These are phyloP conservation scores for Himalopsyche kuldschensis DNA, from an alignment of 2,888 invertebrate species.

Conservation along the genomic window DNA sequence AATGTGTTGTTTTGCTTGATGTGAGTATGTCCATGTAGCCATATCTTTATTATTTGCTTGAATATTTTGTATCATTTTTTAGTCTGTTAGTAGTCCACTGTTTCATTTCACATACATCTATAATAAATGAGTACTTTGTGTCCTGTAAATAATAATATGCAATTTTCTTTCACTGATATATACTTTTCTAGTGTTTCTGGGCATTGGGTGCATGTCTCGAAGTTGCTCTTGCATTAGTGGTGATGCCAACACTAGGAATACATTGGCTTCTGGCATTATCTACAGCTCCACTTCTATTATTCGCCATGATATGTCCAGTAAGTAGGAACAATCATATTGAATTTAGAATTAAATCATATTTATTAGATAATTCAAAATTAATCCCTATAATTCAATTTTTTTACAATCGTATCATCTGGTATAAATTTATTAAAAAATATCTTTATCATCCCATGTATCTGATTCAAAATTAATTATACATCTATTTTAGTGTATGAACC, in stretches of 20 bases:
- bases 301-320: conserved; percentile 79
- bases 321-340: conserved; percentile 45
- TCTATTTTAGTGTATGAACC: background rate
- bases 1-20: conserved; percentile 93
- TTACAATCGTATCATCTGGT: background rate
- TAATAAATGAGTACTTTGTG: no score
- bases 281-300: conserved; percentile 82
- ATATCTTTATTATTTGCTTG: background rate
- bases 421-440: no score
- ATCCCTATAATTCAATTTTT: background rate
- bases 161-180: no score
- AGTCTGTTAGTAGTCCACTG: background rate
- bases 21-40: conserved; percentile 61
- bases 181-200: conserved; percentile 81
- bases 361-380: background rate
- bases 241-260: conserved; percentile 92
- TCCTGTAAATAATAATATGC: no score
- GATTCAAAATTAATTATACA: no score
- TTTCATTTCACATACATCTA: no score
- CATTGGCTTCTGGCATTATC: conserved; percentile 91
- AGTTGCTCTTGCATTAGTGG: conserved; percentile 83
- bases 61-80: background rate
- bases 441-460: no score
- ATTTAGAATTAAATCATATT: background rate
- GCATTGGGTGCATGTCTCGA: conserved; percentile 93